Evolutionary conservation across 2,797 vertebrate genomes (phyloP).

Genomic region (Sebastes trivittatus): DNA sequence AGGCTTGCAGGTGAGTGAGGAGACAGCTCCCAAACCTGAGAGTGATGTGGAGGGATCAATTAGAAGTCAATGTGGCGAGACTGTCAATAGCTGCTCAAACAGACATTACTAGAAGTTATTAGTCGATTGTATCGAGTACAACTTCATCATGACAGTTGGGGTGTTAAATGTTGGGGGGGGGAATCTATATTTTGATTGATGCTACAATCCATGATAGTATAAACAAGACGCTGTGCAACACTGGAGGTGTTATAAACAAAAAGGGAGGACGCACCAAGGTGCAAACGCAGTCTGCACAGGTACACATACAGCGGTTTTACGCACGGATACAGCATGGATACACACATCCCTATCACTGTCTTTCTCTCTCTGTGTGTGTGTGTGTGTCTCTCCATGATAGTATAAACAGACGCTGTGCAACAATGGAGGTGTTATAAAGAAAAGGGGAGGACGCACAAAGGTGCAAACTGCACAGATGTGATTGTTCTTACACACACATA

Average conservation of each 20-base stretch:
- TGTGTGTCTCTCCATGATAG: slow-evolving; percentile 37
- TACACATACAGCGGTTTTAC: slow-evolving; percentile 39
- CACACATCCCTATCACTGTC: neutral
- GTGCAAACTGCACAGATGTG: slow-evolving; percentile 10
- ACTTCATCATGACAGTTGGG: slow-evolving; percentile 79
- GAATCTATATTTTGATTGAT: slow-evolving; percentile 78
- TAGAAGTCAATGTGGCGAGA: slow-evolving; percentile 82
- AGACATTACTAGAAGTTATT: slow-evolving; percentile 82
- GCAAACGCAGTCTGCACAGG: slow-evolving; percentile 4
- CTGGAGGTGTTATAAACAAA: slow-evolving; percentile 52
- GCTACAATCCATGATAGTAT: slow-evolving; percentile 61
- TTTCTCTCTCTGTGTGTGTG: neutral
- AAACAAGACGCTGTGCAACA: slow-evolving; percentile 53
- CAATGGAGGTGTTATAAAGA: slow-evolving; percentile 52
- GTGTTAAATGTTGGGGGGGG: slow-evolving; percentile 73
- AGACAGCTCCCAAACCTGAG: slow-evolving; percentile 76
- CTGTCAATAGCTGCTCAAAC: slow-evolving; percentile 81
- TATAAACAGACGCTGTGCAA: slow-evolving; percentile 57
- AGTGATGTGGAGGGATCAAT: slow-evolving; percentile 81
- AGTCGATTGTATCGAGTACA: slow-evolving; percentile 80
- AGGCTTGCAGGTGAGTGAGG: slow-evolving; percentile 93
- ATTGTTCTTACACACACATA: slow-evolving; percentile 44
- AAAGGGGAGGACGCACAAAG: slow-evolving; percentile 28
- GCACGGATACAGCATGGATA: slow-evolving; percentile 9
- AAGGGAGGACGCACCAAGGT: slow-evolving; percentile 8